Evolutionary conservation across 2,113 vertebrate genomes (phyloP), one percentile per base, ranked within the genome.

Genomic region (Nansenia antarctica): DNA sequence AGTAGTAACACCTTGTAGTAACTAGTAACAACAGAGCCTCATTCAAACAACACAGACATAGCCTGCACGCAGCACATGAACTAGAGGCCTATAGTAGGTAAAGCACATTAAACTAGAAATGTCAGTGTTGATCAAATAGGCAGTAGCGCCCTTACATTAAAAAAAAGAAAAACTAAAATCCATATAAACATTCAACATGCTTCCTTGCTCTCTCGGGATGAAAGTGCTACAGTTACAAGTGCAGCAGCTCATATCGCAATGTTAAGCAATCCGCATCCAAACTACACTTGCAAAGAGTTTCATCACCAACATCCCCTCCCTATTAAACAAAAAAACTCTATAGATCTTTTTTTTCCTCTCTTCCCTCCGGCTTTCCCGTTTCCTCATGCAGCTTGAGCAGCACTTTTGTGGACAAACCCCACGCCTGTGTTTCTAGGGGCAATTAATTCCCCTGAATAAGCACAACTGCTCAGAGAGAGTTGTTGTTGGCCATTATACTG

Each of bases 271-370:
- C 85, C 29, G 11, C 14, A 20, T 49, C 45, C 80, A 53, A 79
- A 71, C 80, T 69, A 73, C 81, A 82, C 87, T 92, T 91, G 88
- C 89, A 91, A 78, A 37, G 77, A 84, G 87, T 91, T 92, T 90
- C 89, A 90, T 91, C 91, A 91, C 80, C 85, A 82, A 62, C 79
- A 80, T 78, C 83, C 80, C 82, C 83, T 77, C 85, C 85, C 80
- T 70, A 59, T 62, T 85, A 20, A 35, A 60, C 27, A 54, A 55
- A 70, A 57, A 67, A 34, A 42, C 69, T 75, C 79, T 88, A 86
- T 87, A 87, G 84, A 87, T 90, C 79, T 83, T 78, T 82, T 82
- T 81, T 78, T 83, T 82, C 81, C 77, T 84, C 65, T 61, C 29
- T 76, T 76, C 57, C 85, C 85, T 86, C 67, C 74, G 81, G 83